Percentiles rank a stretch among this genome's conserved stretches.
These are phyloP conservation scores for Cyclura pinguis DNA, from an alignment of 2,797 vertebrate species.

Conservation along the genomic window DNA sequence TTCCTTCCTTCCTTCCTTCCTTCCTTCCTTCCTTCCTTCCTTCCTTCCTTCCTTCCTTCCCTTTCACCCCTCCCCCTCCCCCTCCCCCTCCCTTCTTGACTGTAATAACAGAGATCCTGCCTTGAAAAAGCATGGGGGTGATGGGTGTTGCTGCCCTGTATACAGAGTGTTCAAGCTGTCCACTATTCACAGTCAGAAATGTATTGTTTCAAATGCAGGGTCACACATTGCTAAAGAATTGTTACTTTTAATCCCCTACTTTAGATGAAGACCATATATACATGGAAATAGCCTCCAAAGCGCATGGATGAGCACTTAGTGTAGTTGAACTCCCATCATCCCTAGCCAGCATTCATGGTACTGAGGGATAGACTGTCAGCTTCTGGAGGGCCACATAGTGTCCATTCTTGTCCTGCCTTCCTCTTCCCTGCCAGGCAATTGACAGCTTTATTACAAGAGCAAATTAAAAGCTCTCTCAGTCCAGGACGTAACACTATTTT, in stretches of 20 bases:
- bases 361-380: neutral
- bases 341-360: neutral
- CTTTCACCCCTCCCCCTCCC: no score
- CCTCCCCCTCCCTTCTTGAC: no score
- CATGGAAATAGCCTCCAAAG: neutral
- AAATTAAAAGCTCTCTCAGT: neutral
- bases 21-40: no score
- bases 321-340: neutral
- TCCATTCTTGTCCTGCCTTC: neutral
- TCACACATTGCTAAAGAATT: neutral
- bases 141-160: neutral
- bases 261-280: neutral
- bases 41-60: no score
- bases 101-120: neutral
- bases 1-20: no score
- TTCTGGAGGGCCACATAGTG: neutral
- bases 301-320: neutral
- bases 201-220: neutral
- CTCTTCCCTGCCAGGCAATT: no score
- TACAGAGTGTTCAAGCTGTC: neutral
- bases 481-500: neutral
- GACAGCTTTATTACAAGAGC: neutral
- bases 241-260: neutral
- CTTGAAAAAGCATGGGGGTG: neutral
- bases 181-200: neutral